Conservation (phyloP, 2,888 invertebrate species). For the Bugulina stolonifera region DNA sequence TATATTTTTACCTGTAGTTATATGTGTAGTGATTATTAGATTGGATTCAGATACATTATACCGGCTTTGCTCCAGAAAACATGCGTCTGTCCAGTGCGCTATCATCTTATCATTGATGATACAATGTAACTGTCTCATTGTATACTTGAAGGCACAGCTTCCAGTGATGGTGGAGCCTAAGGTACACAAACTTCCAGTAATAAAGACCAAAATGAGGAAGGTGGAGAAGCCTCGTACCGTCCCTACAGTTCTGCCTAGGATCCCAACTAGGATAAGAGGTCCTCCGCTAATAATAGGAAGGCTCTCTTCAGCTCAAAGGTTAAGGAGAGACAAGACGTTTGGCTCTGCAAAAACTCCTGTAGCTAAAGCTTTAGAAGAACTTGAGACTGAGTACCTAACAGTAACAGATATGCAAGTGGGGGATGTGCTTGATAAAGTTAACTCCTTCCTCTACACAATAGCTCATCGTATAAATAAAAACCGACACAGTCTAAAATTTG, state of each 20-base stretch:
- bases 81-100: too few relatives aligned
- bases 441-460: constrained; percentile 19
- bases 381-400: background rate
- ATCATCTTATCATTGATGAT: too few relatives aligned
- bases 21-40: too few relatives aligned
- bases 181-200: background rate
- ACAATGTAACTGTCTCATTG: too few relatives aligned
- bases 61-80: too few relatives aligned
- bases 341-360: background rate
- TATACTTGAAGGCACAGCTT: too few relatives aligned
- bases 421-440: background rate
- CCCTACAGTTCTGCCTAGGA: background rate
- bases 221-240: background rate
- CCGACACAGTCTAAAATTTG: constrained; percentile 19
- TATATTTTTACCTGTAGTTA: too few relatives aligned
- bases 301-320: constrained; percentile 8
- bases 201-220: background rate
- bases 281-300: constrained; percentile 1
- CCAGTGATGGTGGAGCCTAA: constrained; percentile 5
- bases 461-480: constrained; percentile 14
- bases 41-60: too few relatives aligned
- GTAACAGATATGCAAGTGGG: background rate
- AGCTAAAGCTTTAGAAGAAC: background rate
- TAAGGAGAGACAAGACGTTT: constrained; percentile 14
- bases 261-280: constrained; percentile 1